These are phyloP conservation scores for Chelon labrosus DNA, from an alignment of 2,797 vertebrate species.

Conservation along the genomic window DNA sequence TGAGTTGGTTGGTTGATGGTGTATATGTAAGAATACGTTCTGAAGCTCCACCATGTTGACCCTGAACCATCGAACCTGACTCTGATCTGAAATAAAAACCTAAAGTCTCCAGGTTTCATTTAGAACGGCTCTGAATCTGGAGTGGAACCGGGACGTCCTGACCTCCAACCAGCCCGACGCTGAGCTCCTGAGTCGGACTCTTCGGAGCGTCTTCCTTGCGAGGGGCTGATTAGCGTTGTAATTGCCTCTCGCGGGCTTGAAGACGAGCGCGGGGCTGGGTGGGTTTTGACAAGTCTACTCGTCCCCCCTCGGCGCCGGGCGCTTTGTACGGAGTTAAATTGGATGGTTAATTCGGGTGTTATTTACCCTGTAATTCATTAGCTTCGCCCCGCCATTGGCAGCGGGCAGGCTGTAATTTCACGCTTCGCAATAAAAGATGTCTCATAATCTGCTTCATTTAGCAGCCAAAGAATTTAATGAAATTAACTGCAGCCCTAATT, in stretches of 20 bases:
- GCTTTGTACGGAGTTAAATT: slow-evolving; percentile 94
- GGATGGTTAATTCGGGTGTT: slow-evolving; percentile 97
- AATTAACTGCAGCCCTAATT: slow-evolving; percentile 99
- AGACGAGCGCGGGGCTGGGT: slow-evolving; percentile 68
- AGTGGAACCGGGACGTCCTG: background rate
- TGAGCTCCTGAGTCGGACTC: no score
- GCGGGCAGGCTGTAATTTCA: slow-evolving; percentile 99
- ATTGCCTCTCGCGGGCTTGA: slow-evolving; percentile 72
- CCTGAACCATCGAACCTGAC: no score
- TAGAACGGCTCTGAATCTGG: no score
- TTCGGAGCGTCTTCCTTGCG: background rate
- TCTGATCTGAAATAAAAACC: no score
- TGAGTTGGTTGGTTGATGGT: no score
- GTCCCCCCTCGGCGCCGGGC: slow-evolving; percentile 69
- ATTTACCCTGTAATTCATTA: slow-evolving; percentile 99
- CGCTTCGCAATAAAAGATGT: slow-evolving; percentile 99
- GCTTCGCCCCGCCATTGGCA: slow-evolving; percentile 93
- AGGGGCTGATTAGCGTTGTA: slow-evolving; percentile 71
- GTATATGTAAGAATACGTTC: no score
- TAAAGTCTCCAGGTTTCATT: no score
- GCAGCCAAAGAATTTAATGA: slow-evolving; percentile 99
- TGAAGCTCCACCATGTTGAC: no score
- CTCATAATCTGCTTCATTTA: slow-evolving; percentile 99
- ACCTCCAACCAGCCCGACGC: background rate
- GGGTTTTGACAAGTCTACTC: slow-evolving; percentile 75